phyloP scores from a whole-genome alignment of 2,113 vertebrate species.

The human (Homo sapiens) region DNA sequence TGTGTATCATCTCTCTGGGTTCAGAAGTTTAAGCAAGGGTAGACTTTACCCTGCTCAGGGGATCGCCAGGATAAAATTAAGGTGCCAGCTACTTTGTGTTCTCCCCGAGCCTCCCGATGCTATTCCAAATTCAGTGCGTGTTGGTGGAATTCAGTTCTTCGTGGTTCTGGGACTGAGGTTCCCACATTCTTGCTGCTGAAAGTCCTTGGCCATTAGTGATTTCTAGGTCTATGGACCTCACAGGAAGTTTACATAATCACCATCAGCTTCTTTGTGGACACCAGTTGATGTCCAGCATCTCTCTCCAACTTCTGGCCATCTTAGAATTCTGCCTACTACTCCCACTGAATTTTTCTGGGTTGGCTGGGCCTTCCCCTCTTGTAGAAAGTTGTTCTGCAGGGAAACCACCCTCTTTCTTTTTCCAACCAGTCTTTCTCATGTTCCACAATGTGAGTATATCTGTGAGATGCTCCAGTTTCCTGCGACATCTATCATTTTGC shows the following conservation, averaged over 20 bases:
- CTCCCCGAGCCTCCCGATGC: accelerated
- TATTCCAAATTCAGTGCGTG: background rate
- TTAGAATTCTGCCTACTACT: background rate
- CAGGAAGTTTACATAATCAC: accelerated
- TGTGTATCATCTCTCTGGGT: too few species aligned
- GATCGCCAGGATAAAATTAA: background rate
- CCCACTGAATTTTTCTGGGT: background rate
- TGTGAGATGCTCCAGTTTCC: background rate
- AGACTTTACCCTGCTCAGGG: background rate
- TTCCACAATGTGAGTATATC: too few species aligned
- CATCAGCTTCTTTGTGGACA: background rate
- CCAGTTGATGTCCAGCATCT: too few species aligned
- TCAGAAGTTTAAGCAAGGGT: background rate
- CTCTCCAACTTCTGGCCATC: background rate
- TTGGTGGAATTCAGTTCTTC: background rate
- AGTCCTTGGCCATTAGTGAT: background rate
- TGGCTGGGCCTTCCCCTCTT: background rate
- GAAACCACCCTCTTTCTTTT: background rate
- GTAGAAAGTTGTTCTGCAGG: accelerated
- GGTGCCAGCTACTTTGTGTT: background rate
- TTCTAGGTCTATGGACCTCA: accelerated
- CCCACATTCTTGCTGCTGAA: background rate
- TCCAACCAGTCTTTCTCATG: background rate
- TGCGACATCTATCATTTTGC: background rate
- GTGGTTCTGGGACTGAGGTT: background rate